Conservation (phyloP, 2,888 invertebrate species). For the Cheilosia pagana region DNA sequence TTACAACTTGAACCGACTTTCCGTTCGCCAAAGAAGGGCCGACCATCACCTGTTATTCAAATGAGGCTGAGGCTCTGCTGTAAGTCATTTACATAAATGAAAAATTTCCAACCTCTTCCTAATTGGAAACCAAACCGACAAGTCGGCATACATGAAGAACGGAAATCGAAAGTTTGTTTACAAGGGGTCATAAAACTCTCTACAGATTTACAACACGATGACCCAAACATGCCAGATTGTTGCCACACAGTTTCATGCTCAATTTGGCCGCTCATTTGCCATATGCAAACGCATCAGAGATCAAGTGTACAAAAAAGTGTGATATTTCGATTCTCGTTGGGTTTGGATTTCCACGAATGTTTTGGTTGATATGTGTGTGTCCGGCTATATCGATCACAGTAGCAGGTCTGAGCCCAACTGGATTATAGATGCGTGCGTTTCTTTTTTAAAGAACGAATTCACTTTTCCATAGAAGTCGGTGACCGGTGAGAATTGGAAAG, state of each 20-base stretch:
- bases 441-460: constrained; percentile 4
- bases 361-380: constrained; percentile 19
- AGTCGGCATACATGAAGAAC: constrained; percentile 49
- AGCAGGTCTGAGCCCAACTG: constrained; percentile 50
- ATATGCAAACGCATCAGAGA: constrained; percentile 33
- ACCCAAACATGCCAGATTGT: constrained; percentile 38
- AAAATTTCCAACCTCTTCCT: constrained; percentile 42
- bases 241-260: constrained; percentile 47
- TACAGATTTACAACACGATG: constrained; percentile 52
- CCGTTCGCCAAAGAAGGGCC: not conserved
- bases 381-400: constrained; percentile 29
- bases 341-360: constrained; percentile 57
- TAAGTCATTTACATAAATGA: constrained; percentile 26
- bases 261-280: constrained; percentile 48
- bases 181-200: constrained; percentile 66
- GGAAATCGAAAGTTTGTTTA: constrained; percentile 67
- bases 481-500: not conserved
- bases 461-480: constrained; percentile 17
- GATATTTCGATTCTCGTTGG: constrained; percentile 51
- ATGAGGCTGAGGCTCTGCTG: constrained; percentile 26
- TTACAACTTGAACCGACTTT: constrained; percentile 8
- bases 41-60: not conserved
- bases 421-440: constrained; percentile 14
- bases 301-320: constrained; percentile 46
- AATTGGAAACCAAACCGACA: constrained; percentile 36